Conservation (phyloP, 2,113 vertebrate genomes). For the Gopherus flavomarginatus region DNA sequence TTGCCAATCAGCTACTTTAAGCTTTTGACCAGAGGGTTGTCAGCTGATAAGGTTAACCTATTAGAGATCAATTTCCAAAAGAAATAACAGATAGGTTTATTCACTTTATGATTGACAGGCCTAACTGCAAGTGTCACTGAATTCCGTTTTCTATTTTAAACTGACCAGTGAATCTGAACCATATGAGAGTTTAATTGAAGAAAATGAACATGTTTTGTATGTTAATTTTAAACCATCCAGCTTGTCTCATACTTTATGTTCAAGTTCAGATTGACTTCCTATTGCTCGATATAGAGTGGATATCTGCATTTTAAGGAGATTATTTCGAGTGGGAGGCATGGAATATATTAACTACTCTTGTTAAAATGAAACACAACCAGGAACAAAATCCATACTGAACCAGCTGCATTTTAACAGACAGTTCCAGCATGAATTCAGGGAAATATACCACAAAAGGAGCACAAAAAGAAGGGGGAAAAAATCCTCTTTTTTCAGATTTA, state of each 20-base stretch:
- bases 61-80: neutral
- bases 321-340: neutral
- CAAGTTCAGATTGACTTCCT: neutral
- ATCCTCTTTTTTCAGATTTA: neutral
- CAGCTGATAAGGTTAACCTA: neutral
- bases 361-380: neutral
- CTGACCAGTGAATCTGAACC: neutral
- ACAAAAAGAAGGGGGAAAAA: neutral
- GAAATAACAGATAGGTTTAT: neutral
- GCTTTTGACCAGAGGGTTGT: neutral
- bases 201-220: neutral
- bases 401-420: neutral
- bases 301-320: neutral
- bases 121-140: neutral
- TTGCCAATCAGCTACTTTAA: neutral
- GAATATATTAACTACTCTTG: neutral
- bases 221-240: neutral
- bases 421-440: slow-evolving; percentile 5
- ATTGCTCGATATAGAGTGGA: neutral
- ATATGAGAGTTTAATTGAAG: neutral
- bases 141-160: neutral
- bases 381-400: neutral
- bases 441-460: neutral
- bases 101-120: neutral
- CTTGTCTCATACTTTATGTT: neutral